A percentile compares a stretch with the other conserved stretches of the same genome.
These are phyloP conservation scores for Onthophagus taurus DNA, from an alignment of 1,140 invertebrate genomes.

Conservation along the genomic window DNA sequence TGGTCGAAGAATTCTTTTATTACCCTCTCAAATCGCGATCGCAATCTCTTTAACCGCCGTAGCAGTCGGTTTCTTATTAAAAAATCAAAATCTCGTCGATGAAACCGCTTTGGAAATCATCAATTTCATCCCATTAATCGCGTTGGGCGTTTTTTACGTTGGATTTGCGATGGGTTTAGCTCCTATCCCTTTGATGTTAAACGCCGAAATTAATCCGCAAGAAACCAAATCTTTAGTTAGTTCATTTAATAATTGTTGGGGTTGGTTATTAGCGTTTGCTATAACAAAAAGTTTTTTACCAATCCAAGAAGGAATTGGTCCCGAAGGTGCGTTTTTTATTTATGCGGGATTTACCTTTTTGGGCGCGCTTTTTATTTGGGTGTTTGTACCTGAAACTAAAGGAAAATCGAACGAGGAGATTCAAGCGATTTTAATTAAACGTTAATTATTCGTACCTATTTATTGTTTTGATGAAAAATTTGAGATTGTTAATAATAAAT, in stretches of 20 bases:
- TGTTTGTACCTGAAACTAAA: slow-evolving; percentile 82
- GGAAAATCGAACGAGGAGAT: slow-evolving; percentile 81
- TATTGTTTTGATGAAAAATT: too few species aligned
- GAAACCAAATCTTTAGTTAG: slow-evolving; percentile 66
- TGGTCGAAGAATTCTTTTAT: slow-evolving; percentile 59
- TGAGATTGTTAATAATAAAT: too few species aligned
- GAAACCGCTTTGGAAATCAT: slow-evolving; percentile 41
- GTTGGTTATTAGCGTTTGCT: slow-evolving; percentile 72
- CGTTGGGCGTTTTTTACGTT: slow-evolving; percentile 63
- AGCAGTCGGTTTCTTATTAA: slow-evolving; percentile 55
- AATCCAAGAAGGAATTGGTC: slow-evolving; percentile 47
- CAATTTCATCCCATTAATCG: slow-evolving; percentile 51
- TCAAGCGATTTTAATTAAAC: too few species aligned
- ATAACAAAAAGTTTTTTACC: slow-evolving; percentile 69
- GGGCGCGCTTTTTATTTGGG: slow-evolving; percentile 64
- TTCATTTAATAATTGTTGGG: slow-evolving; percentile 56
- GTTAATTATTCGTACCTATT: too few species aligned
- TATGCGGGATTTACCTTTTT: slow-evolving; percentile 63
- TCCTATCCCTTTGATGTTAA: slow-evolving; percentile 72
- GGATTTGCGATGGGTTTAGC: slow-evolving; percentile 68
- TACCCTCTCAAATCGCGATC: slow-evolving; percentile 57
- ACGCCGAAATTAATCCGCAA: slow-evolving; percentile 62
- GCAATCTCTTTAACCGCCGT: slow-evolving; percentile 50
- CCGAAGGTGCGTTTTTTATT: slow-evolving; percentile 65
- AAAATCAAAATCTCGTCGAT: slow-evolving; percentile 39